Evolutionary conservation across 2,113 vertebrate species (phyloP).

Genomic region (Charina bottae): DNA sequence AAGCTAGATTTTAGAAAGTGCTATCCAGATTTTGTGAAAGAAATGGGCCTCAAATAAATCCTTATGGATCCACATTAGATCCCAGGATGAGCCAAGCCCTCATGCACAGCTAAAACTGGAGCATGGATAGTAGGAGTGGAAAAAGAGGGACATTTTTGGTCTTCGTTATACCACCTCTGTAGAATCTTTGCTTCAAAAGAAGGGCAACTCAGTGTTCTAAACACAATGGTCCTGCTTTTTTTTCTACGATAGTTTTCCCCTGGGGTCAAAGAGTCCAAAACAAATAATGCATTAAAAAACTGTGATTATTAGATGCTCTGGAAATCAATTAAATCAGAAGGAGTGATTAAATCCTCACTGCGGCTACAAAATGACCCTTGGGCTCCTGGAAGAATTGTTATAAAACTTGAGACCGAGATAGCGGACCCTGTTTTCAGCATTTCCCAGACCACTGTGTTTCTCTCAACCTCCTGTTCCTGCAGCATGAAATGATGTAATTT

Average conservation of each 20-base stretch:
- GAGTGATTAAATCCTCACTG: constrained; percentile 47
- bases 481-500: not conserved
- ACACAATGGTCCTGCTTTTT: not conserved
- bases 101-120: constrained; percentile 19
- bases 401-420: constrained; percentile 54
- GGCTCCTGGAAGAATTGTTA: constrained; percentile 51
- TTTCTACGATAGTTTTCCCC: not conserved
- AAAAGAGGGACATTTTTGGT: not conserved
- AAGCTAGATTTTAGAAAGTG: not conserved
- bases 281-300: no score
- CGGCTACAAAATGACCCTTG: constrained; percentile 44
- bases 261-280: constrained; percentile 28
- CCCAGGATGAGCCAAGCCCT: not conserved
- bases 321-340: constrained; percentile 63
- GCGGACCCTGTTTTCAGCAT: not conserved
- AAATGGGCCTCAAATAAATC: not conserved
- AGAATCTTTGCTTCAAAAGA: constrained; percentile 42
- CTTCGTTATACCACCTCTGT: constrained; percentile 37
- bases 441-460: not conserved
- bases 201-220: constrained; percentile 29
- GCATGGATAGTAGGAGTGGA: not conserved
- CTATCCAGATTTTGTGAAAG: not conserved
- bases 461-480: not conserved
- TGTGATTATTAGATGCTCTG: constrained; percentile 54
- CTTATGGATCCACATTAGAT: not conserved